phyloP scores from a whole-genome alignment of 2,113 vertebrate genomes.

The Hippopotamus amphibius region DNA sequence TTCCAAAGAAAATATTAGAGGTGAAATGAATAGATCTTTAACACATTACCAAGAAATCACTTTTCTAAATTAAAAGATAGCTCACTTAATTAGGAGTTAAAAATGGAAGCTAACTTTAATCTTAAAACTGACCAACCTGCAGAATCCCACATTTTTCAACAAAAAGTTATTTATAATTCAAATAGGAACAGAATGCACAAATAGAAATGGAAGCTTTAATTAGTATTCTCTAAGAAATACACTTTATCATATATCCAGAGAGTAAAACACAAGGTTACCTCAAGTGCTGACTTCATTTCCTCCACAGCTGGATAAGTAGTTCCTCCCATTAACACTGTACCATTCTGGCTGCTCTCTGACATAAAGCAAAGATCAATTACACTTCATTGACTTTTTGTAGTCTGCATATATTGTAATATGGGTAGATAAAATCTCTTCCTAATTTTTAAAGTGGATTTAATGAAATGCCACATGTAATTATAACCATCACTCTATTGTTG shows the following conservation, averaged over 20 bases:
- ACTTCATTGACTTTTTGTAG: not conserved
- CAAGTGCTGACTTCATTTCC: slow-evolving; percentile 78
- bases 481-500: not conserved
- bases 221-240: not conserved
- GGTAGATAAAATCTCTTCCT: not conserved
- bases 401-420: not conserved
- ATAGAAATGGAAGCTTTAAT: slow-evolving; percentile 8
- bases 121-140: not conserved
- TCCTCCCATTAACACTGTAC: slow-evolving; percentile 78
- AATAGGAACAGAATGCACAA: slow-evolving; percentile 21
- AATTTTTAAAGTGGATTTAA: not conserved
- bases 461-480: not conserved
- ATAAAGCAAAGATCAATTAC: slow-evolving; percentile 68
- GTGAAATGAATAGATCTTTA: not conserved
- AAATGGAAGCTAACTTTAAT: not conserved
- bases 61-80: slow-evolving; percentile 31
- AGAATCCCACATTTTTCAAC: not conserved
- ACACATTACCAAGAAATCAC: not conserved
- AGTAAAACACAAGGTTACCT: slow-evolving; percentile 86
- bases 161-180: slow-evolving; percentile 31
- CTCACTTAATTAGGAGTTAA: not conserved
- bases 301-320: slow-evolving; percentile 77
- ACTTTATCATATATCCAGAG: not conserved
- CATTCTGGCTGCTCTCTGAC: slow-evolving; percentile 83
- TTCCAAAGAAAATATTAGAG: not conserved